Conservation (phyloP, 2,888 invertebrate species). For the Chorisops tibialis region DNA sequence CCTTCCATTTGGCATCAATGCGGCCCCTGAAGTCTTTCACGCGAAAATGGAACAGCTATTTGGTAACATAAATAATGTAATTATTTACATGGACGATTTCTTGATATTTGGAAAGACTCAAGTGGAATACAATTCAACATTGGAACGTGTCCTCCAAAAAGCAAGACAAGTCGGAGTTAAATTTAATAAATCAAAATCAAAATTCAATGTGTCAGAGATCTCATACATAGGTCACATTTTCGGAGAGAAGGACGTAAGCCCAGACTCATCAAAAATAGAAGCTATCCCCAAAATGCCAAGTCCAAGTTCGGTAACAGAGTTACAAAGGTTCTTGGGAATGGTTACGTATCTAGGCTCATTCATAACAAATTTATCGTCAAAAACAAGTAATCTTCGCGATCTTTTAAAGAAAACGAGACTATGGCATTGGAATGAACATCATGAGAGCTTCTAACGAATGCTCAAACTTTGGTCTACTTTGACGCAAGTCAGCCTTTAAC, state of each 20-base stretch:
- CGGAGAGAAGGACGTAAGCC: slow-evolving; percentile 27
- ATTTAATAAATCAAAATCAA: slow-evolving; percentile 30
- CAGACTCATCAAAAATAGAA: slow-evolving; percentile 32
- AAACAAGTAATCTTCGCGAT: too few species aligned
- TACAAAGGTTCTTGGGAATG: slow-evolving; percentile 34
- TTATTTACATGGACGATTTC: slow-evolving; percentile 27
- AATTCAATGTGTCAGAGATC: slow-evolving; percentile 29
- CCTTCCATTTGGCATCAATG: background rate
- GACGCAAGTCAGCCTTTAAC: too few species aligned
- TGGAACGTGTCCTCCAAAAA: slow-evolving; percentile 10
- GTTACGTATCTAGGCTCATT: slow-evolving; percentile 32
- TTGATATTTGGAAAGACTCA: too few species aligned
- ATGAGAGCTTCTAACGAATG: too few species aligned
- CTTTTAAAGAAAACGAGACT: too few species aligned
- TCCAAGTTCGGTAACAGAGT: slow-evolving; percentile 28
- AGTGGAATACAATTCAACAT: slow-evolving; percentile 16
- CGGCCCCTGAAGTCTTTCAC: background rate
- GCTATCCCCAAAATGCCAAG: slow-evolving; percentile 31
- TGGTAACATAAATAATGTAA: background rate
- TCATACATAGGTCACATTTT: slow-evolving; percentile 36
- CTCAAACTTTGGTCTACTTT: too few species aligned
- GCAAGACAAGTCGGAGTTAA: slow-evolving; percentile 23
- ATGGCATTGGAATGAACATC: too few species aligned
- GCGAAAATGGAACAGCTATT: background rate
- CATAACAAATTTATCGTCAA: slow-evolving; percentile 31